Base-by-base conservation (phyloP, 2,797 vertebrate species). In the Leucoraja ocellata region DNA sequence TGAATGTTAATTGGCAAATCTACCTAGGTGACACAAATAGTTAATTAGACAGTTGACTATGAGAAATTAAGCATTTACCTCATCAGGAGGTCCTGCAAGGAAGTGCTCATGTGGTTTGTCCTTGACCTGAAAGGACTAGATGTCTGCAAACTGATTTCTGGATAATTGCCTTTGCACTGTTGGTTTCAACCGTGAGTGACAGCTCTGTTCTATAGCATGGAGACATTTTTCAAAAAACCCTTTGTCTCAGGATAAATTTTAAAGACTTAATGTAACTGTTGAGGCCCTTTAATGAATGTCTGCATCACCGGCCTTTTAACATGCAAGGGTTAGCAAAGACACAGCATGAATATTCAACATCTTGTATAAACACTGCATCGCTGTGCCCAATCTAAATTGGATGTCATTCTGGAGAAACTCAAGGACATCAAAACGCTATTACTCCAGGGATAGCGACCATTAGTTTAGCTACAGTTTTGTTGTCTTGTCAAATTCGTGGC, bases 241-340 rank as follows among this genome's bases (percentile, higher is more conserved):
- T 63, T 88, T 36, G 61, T 88, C 84, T 88, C 61, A 68, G 6
- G 18, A 32, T 88, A 63, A 88, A 65, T 88, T 88, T 88, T 9
- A 88, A 68, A 88, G n/a, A 88, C 65, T 88, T 36, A 63, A n/a
- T 88, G 32, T 65, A 88, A 88, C 63, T 36, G 68, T 68, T 36
- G 32, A 63, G 16, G n/a, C 13, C 8, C 32, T 88, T 88, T 68
- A 88, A 88, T 88, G 84, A 68, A 16, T 88, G 68, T 88, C 63
- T 83, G 46, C 61, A 63, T 88, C 61, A 65, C 61, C 63, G 68
- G 36, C 2, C 13, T 88, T n/a, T 36, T 88, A 88, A 88, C 63
- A 88, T 65, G 84, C n/a, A 32, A 88, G 54, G 83, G n/a, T 88
- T 88, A 68, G 61, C 84, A 68, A 18, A 68, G 16, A 88, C 84